These are phyloP conservation scores for Dendronephthya gigantea DNA, from an alignment of 64 coral and sea anemone species.

Conservation along the genomic window DNA sequence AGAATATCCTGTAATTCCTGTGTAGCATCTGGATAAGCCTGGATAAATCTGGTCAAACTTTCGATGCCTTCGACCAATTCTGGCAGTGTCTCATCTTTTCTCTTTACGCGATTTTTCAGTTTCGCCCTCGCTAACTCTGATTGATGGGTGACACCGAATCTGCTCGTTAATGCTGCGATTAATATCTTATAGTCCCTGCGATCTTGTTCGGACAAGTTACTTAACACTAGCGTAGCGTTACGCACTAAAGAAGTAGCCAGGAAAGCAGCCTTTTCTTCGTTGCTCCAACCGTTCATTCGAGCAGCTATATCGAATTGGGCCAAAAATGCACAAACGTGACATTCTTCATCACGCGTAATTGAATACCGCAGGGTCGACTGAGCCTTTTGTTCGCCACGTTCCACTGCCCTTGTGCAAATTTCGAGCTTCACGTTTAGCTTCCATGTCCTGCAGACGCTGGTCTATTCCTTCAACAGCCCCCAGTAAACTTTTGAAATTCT, in stretches of 20 bases:
- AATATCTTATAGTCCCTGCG: background rate
- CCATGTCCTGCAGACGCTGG: background rate
- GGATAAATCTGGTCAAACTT: background rate
- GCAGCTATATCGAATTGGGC: background rate
- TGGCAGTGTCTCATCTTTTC: conserved; percentile 11
- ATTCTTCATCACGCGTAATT: background rate
- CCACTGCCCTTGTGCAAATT: background rate
- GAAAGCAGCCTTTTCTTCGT: background rate
- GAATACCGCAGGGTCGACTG: background rate
- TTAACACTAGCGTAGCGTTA: background rate
- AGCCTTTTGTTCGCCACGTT: background rate
- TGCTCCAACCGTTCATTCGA: background rate
- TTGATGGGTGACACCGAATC: background rate
- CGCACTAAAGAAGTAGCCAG: background rate
- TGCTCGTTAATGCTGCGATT: background rate
- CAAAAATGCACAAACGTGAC: background rate
- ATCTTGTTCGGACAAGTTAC: background rate
- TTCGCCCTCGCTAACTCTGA: background rate
- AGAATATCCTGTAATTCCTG: conserved; percentile 29
- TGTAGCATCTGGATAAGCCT: conserved; percentile 27
- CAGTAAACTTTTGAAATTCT: background rate
- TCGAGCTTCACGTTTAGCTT: background rate
- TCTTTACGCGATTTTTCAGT: background rate
- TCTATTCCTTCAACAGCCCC: background rate
- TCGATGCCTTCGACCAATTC: conserved; percentile 35